Evolutionary conservation across 64 coral and sea anemone species (phyloP), one percentile per base, ranked within the genome.

Genomic region (Montipora sp.): DNA sequence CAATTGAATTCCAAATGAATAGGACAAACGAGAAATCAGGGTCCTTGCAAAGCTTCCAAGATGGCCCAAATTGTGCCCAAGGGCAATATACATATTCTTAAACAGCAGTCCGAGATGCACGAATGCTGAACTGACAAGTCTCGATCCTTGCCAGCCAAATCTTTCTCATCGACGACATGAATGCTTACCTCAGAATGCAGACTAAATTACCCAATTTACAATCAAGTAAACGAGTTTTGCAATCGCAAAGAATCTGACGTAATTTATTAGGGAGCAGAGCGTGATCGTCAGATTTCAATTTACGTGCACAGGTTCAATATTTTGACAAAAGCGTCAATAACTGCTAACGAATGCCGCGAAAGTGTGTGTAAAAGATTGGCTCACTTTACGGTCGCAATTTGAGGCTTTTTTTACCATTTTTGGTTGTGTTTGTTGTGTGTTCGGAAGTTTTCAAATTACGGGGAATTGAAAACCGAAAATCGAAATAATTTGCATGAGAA

Each of bases 401-500:
- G 63, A 85, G 71, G 82, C 82, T 72, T 36, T 51, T 68, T 85
- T 85, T 85, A 50, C 82, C 66, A 71, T 85, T 70, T 85, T 49
- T 65, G 19, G 51, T 81, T 43, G 79, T 81, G 43, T 85, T 85
- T 85, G 16, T 13, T n/a, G 47, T 85, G 18, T 8, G 7, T 14
- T 85, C 82, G 82, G 65, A 85, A 85, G 65, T 49, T 85, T 85
- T 85, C 65, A 50, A 47, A 73, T 85, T 85, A 51, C 16, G 47
- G 44, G 5, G 4, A 85, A 85, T 63, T 46, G 67, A 66, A 83
- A 66, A 66, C 36, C 27, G 22, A 46, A 83, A 44, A 57, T 57
- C 11, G 53, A 57, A 11, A 57, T 49, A 48, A 85, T 85, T 71
- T 49, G 46, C 46, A 85, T 73, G 8, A 85, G 5, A 51, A 85